Conservation (phyloP, 1,140 invertebrate species). For the Papilio polytes region DNA sequence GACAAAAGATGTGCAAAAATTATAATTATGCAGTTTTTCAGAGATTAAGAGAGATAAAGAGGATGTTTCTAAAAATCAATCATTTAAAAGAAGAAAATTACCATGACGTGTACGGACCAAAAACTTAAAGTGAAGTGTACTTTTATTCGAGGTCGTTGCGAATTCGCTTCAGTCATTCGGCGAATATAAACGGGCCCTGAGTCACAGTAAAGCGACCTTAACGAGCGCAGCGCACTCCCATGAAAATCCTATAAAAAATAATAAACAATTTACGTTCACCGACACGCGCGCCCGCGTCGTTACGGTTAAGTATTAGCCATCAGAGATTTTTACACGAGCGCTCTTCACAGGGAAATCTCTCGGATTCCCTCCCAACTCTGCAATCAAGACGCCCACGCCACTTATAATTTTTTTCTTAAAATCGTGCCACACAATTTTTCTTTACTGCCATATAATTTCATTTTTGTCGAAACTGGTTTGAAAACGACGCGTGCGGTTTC, state of each 20-base stretch:
- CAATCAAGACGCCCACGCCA: conserved; percentile 22
- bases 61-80: too few relatives aligned
- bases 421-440: conserved; percentile 2
- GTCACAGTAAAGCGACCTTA: conserved; percentile 46
- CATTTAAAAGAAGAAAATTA: too few relatives aligned
- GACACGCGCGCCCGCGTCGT: conserved; percentile 73
- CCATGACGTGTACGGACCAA: background rate
- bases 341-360: conserved; percentile 43
- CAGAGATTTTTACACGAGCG: conserved; percentile 65
- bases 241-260: conserved; percentile 81
- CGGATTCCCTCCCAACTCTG: background rate
- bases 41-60: too few relatives aligned
- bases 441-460: conserved; percentile 27
- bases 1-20: too few relatives aligned
- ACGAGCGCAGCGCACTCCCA: conserved; percentile 58
- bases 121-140: background rate
- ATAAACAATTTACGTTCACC: conserved; percentile 81
- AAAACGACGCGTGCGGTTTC: background rate
- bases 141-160: background rate
- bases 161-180: conserved; percentile 28
- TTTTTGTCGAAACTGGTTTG: background rate
- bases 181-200: background rate
- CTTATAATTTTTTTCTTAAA: conserved; percentile 23
- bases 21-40: too few relatives aligned
- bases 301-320: conserved; percentile 66